Evolutionary conservation across 1,140 invertebrate species (phyloP), one percentile per base, ranked within the genome.

Genomic region (Potamilus streckersoni): DNA sequence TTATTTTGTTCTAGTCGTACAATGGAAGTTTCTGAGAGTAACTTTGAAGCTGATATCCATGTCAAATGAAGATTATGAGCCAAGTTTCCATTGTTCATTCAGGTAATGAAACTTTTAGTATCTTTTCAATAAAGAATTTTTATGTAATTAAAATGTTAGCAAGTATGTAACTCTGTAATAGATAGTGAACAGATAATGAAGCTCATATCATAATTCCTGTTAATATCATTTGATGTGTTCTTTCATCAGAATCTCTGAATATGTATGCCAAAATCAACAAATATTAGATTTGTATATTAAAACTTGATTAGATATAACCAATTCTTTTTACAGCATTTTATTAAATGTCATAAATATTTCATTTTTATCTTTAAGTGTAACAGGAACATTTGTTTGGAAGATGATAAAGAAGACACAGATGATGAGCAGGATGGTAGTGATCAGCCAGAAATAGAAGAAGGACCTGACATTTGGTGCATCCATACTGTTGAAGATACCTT

Each of bases 31-130:
- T 31, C 23, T 12, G 64, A 66, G 19, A 49, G 55, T 12, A 66
- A 49, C 55, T n/a, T 14, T 15, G 64, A 66, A 27, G 64, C 57
- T 58, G 71, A 65, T 15, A 63, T 67, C n/a, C 19, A 15, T 23
- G 23, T 56, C 57, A 58, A 56, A 73, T 59, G 60, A 27, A 59
- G 63, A 73, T 20, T 73, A 67, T 59, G n/a, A 67, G 20, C 56
- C 64, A 38, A 73, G 64, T 58, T 73, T 73, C 20, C 55, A 64
- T 27, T 20, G 66, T 55, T 66, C 63, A 20, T 62, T 64, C 38
- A 58, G 58, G 55, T 38, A 66, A 64, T 73, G 59, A 27, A 64
- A 27, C 1, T 27, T 27, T 27, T 27, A 27, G 27, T 27, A 27
- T 27, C 27, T 27, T 27, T 27, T 27, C 27, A 27, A 27, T 27